These are phyloP conservation scores for Dicyrtoma fusca DNA, from an alignment of 2,888 invertebrate species.

Conservation along the genomic window DNA sequence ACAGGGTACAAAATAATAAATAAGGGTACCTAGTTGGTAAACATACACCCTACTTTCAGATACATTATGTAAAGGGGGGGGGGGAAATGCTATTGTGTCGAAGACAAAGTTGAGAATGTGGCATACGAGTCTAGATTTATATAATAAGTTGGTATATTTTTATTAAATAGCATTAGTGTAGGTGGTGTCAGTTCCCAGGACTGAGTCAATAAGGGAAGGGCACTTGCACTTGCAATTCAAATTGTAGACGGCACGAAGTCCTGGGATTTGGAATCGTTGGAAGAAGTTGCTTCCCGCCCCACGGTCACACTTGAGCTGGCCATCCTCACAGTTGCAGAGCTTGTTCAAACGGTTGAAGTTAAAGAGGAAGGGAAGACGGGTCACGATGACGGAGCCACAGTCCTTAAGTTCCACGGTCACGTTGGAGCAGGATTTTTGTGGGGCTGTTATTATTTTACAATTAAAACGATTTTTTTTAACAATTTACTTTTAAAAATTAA, in stretches of 20 bases:
- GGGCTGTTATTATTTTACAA: not conserved
- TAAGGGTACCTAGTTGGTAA: no score
- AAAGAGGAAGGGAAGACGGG: constrained; percentile 38
- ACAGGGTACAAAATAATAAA: no score
- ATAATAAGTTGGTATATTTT: no score
- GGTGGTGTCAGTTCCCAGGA: not conserved
- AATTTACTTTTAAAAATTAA: no score
- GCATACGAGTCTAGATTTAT: no score
- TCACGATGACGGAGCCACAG: constrained; percentile 37
- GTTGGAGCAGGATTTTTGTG: constrained; percentile 22
- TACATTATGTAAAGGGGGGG: no score
- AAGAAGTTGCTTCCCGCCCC: constrained; percentile 28
- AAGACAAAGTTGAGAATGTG: not conserved
- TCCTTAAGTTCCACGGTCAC: constrained; percentile 28
- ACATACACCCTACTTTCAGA: no score
- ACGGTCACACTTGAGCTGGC: constrained; percentile 28
- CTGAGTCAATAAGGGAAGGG: constrained; percentile 4
- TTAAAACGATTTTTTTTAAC: no score
- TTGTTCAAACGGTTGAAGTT: constrained; percentile 31
- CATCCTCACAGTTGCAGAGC: constrained; percentile 29
- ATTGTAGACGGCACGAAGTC: constrained; percentile 32
- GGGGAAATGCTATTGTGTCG: no score
- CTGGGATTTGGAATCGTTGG: constrained; percentile 36
- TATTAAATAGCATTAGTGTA: not conserved
- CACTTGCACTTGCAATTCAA: constrained; percentile 38